Base-by-base conservation (phyloP, 2,888 invertebrate genomes). In the Syrphus vitripennis region DNA sequence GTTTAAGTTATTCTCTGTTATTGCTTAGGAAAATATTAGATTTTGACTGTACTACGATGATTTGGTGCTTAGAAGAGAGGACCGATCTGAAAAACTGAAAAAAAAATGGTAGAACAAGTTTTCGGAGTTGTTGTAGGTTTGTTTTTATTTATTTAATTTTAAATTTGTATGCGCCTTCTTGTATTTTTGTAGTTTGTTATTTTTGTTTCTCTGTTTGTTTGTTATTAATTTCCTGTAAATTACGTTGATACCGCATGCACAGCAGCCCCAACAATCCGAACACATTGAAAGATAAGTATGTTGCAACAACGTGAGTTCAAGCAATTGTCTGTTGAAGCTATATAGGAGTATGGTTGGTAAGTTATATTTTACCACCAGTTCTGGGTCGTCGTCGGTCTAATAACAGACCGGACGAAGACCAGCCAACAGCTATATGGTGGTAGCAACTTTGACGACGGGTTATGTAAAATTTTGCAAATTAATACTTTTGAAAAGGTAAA, bases 211-310 rank as follows among this genome's bases (percentile, higher is more conserved):
- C 69, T 57, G 69, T 75, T 75, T 83, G 83, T 79, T 80, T 83
- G 83, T 80, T 80, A 80, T 83, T 80, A 76, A 80, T 83, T 83
- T 83, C 75, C 75, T 83, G 70, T 67, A 76, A 80, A 80, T 83
- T 65, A 80, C 65, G 63, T 70, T 76, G 80, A 45, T 55, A 61
- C 72, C 37, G 53, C 50, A 37, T 26, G 6, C 14, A 31, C 57
- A 74, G 53, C 69, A 48, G 50, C 21, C 26, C 14, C 12, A 37
- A n/a, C 40, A 16, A 24, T 24, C 24, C 50, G n/a, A 34, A 31
- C 10, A 31, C 16, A 71, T 37, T 29, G 29, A 29, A 40, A 31
- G 48, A 40, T 69, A 45, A 19, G 16, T 71, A 16, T 45, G 77
- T 34, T 67, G 65, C 67, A 72, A 48, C 53, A 83, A 24, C 57